Conservation (phyloP, 2,797 vertebrate genomes). For the Sparidentex hasta region DNA sequence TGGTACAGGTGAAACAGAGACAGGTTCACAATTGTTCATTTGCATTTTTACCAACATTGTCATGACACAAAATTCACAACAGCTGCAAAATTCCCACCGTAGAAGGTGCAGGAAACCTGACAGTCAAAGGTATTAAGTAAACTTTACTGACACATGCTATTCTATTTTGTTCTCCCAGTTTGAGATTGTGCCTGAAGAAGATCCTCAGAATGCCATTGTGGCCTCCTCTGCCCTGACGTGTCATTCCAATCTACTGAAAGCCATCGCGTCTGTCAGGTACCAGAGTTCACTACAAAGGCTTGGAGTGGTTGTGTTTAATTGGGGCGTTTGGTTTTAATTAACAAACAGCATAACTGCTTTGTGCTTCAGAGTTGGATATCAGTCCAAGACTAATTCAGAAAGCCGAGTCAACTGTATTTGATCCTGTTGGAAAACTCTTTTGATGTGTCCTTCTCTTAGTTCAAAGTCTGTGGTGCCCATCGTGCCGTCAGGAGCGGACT, state of each 20-base stretch:
- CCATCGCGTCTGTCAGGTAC: constrained; percentile 85
- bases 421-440: background rate
- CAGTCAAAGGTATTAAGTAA: background rate
- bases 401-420: background rate
- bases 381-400: background rate
- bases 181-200: constrained; percentile 94
- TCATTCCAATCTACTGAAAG: constrained; percentile 89
- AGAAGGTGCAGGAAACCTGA: background rate
- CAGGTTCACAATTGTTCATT: no score
- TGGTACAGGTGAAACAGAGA: no score
- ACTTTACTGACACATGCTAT: background rate
- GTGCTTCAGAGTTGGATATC: background rate
- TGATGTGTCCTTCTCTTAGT: constrained; percentile 67
- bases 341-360: background rate
- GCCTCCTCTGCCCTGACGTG: constrained; percentile 89
- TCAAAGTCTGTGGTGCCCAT: constrained; percentile 80
- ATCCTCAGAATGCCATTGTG: constrained; percentile 90
- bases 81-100: no score
- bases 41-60: no score
- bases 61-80: no score
- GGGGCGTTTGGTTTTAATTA: background rate
- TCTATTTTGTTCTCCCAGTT: constrained; percentile 80
- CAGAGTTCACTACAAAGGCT: background rate
- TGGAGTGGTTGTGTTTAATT: background rate
- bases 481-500: constrained; percentile 89